phyloP scores from a whole-genome alignment of 1,140 invertebrate genomes.

The Sminthurinus signatus region DNA sequence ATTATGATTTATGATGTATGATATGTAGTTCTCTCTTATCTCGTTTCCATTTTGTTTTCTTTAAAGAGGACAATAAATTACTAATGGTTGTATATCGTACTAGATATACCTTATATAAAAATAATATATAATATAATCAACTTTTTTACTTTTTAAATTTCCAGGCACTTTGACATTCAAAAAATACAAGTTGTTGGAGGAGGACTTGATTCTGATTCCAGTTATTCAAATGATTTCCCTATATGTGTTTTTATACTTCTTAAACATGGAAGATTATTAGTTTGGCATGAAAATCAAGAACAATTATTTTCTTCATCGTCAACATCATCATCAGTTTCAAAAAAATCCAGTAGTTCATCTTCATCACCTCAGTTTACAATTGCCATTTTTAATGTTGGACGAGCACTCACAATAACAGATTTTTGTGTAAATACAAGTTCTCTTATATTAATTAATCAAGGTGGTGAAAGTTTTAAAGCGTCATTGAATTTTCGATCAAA shows the following conservation, averaged over 20 bases:
- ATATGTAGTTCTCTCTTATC: no score
- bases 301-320: not conserved
- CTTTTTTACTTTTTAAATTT: constrained; percentile 1
- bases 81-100: no score
- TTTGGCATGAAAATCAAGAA: constrained; percentile 11
- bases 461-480: constrained; percentile 8
- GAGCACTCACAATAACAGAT: not conserved
- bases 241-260: not conserved
- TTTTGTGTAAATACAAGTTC: not conserved
- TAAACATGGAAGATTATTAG: not conserved
- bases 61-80: no score
- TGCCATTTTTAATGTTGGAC: constrained; percentile 6
- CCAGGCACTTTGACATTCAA: not conserved
- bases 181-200: constrained; percentile 2
- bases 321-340: no score
- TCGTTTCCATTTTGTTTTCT: no score
- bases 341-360: not conserved
- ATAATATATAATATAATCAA: not conserved
- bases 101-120: no score
- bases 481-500: not conserved
- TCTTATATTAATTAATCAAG: not conserved
- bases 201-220: no score
- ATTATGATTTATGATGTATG: no score
- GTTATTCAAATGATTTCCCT: not conserved
- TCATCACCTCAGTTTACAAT: constrained; percentile 1